These are phyloP conservation scores for Prochilodus magdalenae DNA, from an alignment of 2,113 vertebrate genomes.

Conservation along the genomic window DNA sequence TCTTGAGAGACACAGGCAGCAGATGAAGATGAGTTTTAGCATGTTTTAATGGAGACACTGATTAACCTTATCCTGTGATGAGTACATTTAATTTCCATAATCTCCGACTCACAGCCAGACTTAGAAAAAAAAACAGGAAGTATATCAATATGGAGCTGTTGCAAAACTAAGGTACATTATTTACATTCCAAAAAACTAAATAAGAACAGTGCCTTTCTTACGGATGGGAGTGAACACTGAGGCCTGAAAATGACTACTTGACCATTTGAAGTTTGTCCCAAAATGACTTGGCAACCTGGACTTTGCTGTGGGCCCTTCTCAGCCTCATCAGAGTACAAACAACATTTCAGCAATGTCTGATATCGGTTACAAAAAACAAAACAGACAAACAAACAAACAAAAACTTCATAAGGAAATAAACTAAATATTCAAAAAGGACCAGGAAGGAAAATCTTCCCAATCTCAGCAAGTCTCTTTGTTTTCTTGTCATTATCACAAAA, in stretches of 20 bases:
- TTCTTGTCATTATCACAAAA: constrained; percentile 28
- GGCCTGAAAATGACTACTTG: constrained; percentile 43
- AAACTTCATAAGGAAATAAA: constrained; percentile 40
- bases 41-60: constrained; percentile 69
- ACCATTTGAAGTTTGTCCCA: constrained; percentile 45
- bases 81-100: constrained; percentile 65
- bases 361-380: constrained; percentile 33
- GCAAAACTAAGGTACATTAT: constrained; percentile 69
- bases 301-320: constrained; percentile 26
- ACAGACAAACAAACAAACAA: background rate
- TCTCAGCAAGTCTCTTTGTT: constrained; percentile 27
- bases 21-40: constrained; percentile 41
- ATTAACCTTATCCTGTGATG: constrained; percentile 63
- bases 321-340: constrained; percentile 32
- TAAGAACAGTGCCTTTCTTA: constrained; percentile 56
- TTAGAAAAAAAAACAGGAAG: constrained; percentile 62
- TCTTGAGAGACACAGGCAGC: constrained; percentile 1
- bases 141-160: constrained; percentile 60
- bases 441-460: constrained; percentile 50
- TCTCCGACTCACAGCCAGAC: constrained; percentile 61
- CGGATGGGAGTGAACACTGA: constrained; percentile 57
- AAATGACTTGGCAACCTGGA: constrained; percentile 31
- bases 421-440: constrained; percentile 50
- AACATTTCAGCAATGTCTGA: constrained; percentile 48
- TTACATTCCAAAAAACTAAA: constrained; percentile 63